A percentile compares a stretch with the other conserved stretches of the same genome.
Conservation (phyloP, 2,113 vertebrate genomes). For the Synodontis membranacea region DNA sequence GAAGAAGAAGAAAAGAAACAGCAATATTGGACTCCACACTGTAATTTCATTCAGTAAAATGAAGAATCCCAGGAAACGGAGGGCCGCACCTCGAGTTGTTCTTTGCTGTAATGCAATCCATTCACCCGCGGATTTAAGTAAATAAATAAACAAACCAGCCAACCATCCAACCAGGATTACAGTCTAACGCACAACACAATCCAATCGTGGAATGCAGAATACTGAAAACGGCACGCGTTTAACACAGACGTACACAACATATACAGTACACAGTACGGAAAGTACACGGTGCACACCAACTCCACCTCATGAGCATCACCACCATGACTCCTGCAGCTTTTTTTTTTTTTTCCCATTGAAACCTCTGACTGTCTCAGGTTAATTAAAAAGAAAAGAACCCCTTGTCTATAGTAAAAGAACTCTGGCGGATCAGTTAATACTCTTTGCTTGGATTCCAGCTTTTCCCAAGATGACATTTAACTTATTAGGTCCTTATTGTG, state of each 20-base stretch:
- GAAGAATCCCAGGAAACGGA: background rate
- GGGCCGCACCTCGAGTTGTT: background rate
- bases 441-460: background rate
- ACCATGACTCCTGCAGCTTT: no score
- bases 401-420: no score
- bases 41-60: slow-evolving; percentile 4
- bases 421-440: background rate
- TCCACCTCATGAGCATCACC: no score
- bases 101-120: background rate
- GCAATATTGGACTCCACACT: background rate
- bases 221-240: background rate
- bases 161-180: no score
- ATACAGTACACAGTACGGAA: background rate
- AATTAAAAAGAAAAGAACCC: background rate
- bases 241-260: background rate
- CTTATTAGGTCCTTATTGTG: no score
- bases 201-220: background rate
- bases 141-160: no score
- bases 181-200: background rate
- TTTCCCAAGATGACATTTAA: no score
- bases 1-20: background rate
- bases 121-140: background rate
- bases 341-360: no score
- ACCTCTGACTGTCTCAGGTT: background rate
- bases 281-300: background rate